Evolutionary conservation across 2,888 invertebrate species (phyloP).

Genomic region (Rapana venosa): DNA sequence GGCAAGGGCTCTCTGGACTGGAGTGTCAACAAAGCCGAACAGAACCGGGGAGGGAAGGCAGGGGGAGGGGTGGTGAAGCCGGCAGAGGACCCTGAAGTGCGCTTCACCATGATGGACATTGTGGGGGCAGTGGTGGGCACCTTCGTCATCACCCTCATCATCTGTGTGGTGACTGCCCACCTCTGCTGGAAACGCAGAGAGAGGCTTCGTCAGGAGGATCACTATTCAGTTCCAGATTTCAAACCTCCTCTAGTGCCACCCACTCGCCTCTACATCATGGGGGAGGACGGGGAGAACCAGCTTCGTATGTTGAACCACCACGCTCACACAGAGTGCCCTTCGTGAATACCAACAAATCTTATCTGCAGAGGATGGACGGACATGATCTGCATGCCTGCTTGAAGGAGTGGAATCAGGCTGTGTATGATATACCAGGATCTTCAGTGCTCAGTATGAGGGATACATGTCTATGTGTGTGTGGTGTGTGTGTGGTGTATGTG

Average conservation of each 20-base stretch:
- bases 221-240: slow-evolving; percentile 52
- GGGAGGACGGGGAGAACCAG: slow-evolving; percentile 57
- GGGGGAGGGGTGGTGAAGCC: slow-evolving; percentile 28
- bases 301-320: slow-evolving; percentile 60
- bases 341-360: slow-evolving; percentile 25
- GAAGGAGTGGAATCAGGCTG: too few species aligned
- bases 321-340: slow-evolving; percentile 41
- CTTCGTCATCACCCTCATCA: slow-evolving; percentile 73
- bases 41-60: slow-evolving; percentile 17
- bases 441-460: not conserved
- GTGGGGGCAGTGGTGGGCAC: slow-evolving; percentile 76
- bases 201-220: slow-evolving; percentile 48
- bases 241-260: slow-evolving; percentile 49
- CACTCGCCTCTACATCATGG: slow-evolving; percentile 58
- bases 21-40: slow-evolving; percentile 52
- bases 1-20: slow-evolving; percentile 48
- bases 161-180: slow-evolving; percentile 72
- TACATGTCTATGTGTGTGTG: not conserved
- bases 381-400: too few species aligned
- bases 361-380: not conserved
- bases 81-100: not conserved
- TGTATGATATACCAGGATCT: not conserved
- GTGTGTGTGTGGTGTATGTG: slow-evolving; percentile 8
- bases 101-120: slow-evolving; percentile 73
- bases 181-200: slow-evolving; percentile 58